Base-by-base conservation (phyloP, 2,797 vertebrate genomes). In the Chanos chanos region DNA sequence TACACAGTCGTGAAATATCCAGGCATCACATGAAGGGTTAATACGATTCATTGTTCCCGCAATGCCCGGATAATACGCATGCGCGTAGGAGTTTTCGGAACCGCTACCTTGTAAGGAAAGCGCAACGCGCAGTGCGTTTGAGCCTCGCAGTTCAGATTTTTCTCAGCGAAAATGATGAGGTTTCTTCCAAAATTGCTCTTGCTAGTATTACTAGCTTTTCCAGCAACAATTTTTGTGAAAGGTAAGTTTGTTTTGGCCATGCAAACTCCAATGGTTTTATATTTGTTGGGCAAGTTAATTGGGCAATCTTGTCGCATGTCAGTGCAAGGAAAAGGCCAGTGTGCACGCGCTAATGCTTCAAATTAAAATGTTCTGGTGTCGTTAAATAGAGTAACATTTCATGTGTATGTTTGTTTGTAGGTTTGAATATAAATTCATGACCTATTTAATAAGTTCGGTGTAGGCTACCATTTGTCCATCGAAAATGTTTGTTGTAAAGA, bases 121-220 rank as follows among this genome's bases (percentile, higher is more conserved):
- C 40, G 43, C 18, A 43, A 43, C 8, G 40, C 21, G 7, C 8
- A 43, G 3, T 43, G 40, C 9, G 43, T n/a, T 40, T 10, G 40
- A 22, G 19, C 40, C 9, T 3, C 16, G 12, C 19, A 12, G 10
- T 10, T 19, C 12, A 19, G 43, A 10, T 43, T 43, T 43, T 40
- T 43, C 18, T 22, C n/a, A n/a, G 2, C 1, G 12, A 77, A 78
- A 73, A 89, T 83, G 85, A 71, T 85, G 76, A 83, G 44, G 3
- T 78, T 85, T 37, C 30, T 89, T 0, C 86, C 81, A 0, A 89
- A 87, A 71, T 69, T 90, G n/a, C 25, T 89, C 16, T 67, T 91
- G 62, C 21, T 91, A 0, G 55, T 64, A 7, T 45, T 91, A 19
- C 8, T 91, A 4, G 85, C 81, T 1, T 83, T 90, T 54, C 89